A percentile compares a stretch with the other conserved stretches of the same genome.
Evolutionary conservation across 2,113 vertebrate genomes (phyloP).

Genomic region (Manacus vitellinus): DNA sequence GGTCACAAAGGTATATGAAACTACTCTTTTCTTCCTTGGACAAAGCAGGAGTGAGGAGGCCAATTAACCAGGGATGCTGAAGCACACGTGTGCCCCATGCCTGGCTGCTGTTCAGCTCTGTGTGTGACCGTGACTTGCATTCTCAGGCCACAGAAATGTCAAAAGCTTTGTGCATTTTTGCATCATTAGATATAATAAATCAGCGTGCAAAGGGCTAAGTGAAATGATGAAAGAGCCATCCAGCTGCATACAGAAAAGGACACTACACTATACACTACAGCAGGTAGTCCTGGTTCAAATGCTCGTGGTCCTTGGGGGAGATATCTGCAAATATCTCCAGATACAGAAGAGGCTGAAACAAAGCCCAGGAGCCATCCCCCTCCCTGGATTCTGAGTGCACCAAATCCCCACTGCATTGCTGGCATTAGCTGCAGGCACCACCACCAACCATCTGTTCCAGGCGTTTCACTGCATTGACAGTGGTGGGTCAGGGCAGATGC

Average conservation of each 20-base stretch:
- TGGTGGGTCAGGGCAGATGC: not conserved
- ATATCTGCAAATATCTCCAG: not conserved
- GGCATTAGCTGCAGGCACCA: not conserved
- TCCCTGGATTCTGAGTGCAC: not conserved
- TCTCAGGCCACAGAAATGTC: not conserved
- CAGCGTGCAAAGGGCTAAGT: not conserved
- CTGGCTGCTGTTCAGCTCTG: not conserved
- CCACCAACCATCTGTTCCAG: not conserved
- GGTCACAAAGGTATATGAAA: not conserved
- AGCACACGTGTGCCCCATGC: not conserved
- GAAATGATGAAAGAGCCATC: not conserved
- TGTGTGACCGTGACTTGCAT: not conserved
- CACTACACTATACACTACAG: not conserved
- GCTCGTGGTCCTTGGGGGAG: not conserved
- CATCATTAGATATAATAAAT: conserved; percentile 9
- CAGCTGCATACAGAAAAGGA: not conserved
- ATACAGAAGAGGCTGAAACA: not conserved
- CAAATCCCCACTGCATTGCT: not conserved
- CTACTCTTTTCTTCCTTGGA: not conserved
- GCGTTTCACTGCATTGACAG: fast-evolving
- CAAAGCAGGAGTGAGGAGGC: not conserved
- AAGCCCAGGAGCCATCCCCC: not conserved
- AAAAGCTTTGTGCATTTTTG: conserved; percentile 15
- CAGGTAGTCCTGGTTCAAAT: not conserved
- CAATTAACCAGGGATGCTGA: not conserved